Base-by-base conservation (phyloP, 37 sponge, comb jelly and placozoan species). In the Theonella swinhoei region DNA sequence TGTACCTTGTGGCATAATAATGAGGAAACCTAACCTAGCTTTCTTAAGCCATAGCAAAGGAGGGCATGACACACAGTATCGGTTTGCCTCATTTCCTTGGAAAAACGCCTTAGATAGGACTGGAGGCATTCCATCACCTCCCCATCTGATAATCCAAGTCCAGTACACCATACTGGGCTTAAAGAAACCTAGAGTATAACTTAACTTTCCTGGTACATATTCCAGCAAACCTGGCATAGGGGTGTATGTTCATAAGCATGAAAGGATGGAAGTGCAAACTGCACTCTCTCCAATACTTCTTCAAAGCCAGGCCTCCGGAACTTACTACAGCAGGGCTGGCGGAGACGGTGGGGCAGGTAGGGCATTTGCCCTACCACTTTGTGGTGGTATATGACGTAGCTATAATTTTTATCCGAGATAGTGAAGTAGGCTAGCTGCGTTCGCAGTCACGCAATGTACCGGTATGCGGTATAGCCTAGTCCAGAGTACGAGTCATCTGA, bases 11-110 rank as follows among this genome's bases (percentile, higher is more conserved):
- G 14, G 54, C 7, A 14, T 47, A 17, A 14, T 47, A 47, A 47
- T 47, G 14, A 14, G 54, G 7, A 17, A 47, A 14, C 14, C 54
- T 14, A 17, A 14, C 54, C 54, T 47, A 47, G 54, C 54, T 47
- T 47, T 47, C 14, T 47, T 7, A 17, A 47, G 7, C 54, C 54
- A 47, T 47, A 43, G 64, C 68, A n/a, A 66, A 39, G 22, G 11
- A 80, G 33, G 14, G 60, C 67, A 80, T 68, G 23, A 68, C 26
- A 33, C 14, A 80, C 19, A 26, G 41, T 54, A 75, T 75, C 75
- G 2, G 36, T 40, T 28, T 54, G 75, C 29, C 75, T 2, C 75
- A 75, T 75, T n/a, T 75, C 75, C 36, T 75, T 75, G 14, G 75
- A 75, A 41, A 75, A 75, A 17, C 75, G 41, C 22, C 75, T 39